Conservation (phyloP, 2,797 vertebrate genomes). For the Buceros bicornis region DNA sequence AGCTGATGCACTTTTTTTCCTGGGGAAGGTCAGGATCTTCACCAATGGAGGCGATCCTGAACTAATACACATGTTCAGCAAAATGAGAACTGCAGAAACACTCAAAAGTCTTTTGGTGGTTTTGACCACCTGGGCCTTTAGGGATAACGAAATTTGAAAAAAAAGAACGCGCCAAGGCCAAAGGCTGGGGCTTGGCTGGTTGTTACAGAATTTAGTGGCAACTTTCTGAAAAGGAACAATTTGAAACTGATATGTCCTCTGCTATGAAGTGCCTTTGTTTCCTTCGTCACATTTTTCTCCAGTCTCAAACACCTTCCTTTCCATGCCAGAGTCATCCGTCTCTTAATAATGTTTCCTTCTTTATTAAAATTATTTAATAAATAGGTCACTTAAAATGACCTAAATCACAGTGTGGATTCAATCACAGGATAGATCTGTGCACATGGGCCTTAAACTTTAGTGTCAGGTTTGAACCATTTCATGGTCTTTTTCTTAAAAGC, state of each 20-base stretch:
- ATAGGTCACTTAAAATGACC: background rate
- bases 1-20: background rate
- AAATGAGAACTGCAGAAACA: background rate
- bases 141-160: background rate
- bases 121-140: background rate
- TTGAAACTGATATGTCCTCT: background rate
- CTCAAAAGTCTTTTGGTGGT: background rate
- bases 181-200: background rate
- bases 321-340: background rate
- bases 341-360: background rate
- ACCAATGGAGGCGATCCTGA: background rate
- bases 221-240: background rate
- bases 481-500: background rate
- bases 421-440: no score
- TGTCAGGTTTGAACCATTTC: background rate
- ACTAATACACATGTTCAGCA: rapidly evolving
- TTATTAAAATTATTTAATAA: no score
- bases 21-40: background rate
- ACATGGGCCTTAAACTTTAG: background rate
- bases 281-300: background rate
- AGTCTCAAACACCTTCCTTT: background rate
- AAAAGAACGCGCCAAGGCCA: background rate
- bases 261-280: background rate
- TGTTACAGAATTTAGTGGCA: background rate
- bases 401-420: background rate